Base-by-base conservation (phyloP, 2,797 vertebrate species). In the Karalla daura region DNA sequence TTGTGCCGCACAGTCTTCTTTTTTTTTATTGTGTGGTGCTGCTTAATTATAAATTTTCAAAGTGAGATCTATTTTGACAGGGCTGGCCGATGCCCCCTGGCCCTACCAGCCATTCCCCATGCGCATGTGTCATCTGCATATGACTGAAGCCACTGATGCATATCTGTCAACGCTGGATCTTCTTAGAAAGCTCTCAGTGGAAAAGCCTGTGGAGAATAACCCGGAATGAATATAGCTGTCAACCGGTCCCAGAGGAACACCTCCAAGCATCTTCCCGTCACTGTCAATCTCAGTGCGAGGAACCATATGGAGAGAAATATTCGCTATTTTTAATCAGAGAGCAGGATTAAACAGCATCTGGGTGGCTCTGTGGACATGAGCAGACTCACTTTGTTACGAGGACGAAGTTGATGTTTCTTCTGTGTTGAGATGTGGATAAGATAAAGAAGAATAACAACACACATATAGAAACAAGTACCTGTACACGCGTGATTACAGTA, bases 211-310 rank as follows among this genome's bases (percentile, higher is more conserved):
- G 52, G 80, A 84, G 78, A 75, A 80, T 66, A 83, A 71, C 56
- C 47, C 70, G 66, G 65, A 82, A 70, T 76, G 77, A 86, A 86
- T 85, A 81, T 71, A 86, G 68, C 87, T 88, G 87, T 88, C 90
- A 88, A 75, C 66, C 52, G 53, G 32, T 84, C 84, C 73, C 80
- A 20, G 25, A 64, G 79, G 83, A 83, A 54, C 33, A 63, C 32
- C 67, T 76, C 63, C 55, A 74, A 81, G 62, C 82, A 43, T 61
- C 51, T 30, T 44, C 62, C 53, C 24, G 59, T 76, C 54, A 40
- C 68, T 83, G 64, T 78, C 73, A 72, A 44, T 78, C 50, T 56
- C 41, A 45, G 27, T 15, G 49, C 55, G 23, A 30, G 49, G 56
- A 85, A 54, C n/a, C 46, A 51, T 56, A 74, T 63, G 49, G 55